Base-by-base conservation (phyloP, 2,888 invertebrate genomes). In the Protonemura montana region DNA sequence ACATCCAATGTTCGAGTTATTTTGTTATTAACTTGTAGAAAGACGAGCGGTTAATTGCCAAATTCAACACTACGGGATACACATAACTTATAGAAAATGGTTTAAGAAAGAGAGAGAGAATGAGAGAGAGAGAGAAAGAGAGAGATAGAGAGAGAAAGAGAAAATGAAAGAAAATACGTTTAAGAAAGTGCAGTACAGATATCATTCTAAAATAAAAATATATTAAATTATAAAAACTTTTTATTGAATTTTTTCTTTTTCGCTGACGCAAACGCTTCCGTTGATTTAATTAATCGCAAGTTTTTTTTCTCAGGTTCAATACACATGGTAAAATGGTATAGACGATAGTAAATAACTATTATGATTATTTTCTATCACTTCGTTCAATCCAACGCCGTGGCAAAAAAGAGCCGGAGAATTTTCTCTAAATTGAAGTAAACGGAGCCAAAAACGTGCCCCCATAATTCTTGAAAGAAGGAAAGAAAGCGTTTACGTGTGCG, bases 31-130 rank as follows among this genome's bases (percentile, higher is more conserved):
- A 59, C 59, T 59, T 59, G 21, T 77, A 13, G 5, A 21, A 77
- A 77, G 77, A 13, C 13, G 59, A 59, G 59, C 59, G 59, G 3
- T 35, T 35, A 35, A 35, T 28, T 29, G 78, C 78, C 78, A 78
- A 78, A 28, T 78, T 25, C 27, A 28, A 78, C 26, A 77, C 78
- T 78, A 59, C 59, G 78, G 78, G 27, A 29, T 78, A 78, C 78
- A 78, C 27, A 78, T 2, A 78, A 26, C 10, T 7, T 29, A 6
- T 1, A 28, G n/a, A 21, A 78, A 78, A 21, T 78, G 26, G 1
- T 10, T 26, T 28, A 29, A 25, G 78, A 78, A 16, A 78, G 3
- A 78, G 78, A 13, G 16, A 78, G 78, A 78, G 25, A 25, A 6
- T 6, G n/a, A 78, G 26, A 78, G 78, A 78, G 25, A 78, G 26